Base-by-base conservation (phyloP, 2,113 vertebrate genomes). In the Anguilla rostrata region DNA sequence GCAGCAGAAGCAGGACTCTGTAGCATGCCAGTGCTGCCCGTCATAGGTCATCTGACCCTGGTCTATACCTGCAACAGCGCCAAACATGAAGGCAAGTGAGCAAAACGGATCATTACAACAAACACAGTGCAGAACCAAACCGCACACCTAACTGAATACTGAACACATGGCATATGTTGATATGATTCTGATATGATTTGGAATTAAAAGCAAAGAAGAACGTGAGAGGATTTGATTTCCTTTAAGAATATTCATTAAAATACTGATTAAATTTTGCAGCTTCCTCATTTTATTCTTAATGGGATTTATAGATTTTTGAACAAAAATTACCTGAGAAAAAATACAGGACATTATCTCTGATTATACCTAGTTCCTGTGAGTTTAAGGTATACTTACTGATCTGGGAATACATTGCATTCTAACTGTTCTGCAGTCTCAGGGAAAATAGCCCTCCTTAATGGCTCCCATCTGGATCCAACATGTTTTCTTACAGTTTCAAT, bases 21-120 rank as follows among this genome's bases (percentile, higher is more conserved):
- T 98, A 91, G 98, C 98, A 0, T 99, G 98, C 98, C 98, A 99
- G 93, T 99, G 98, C 85, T 99, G 98, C 57, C 98, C 98, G 0
- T 99, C 98, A 0, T 99, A 99, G 0, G 98, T 99, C 98, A 99
- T 99, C 92, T 99, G 98, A 88, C 98, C 98, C 92, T 99, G 98
- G 94, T 99, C 98, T 0, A 99, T 99, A 82, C 98, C 98, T 99
- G 90, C 41, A 43, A 85, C 43, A 41, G 71, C 26, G 9, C 34
- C 5, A 12, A 78, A 34, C 75, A n/a, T 0, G n/a, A 75, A 34
- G 63, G 63, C 20, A 20, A 71, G n/a, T 11, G 11, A 75, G n/a
- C 5, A 60, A 14, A 60, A 60, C 5, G 71, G 26, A 75, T 2
- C 26, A 2, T 3, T 75, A 75, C 9, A 75, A 29, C n/a, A 75